Conservation (phyloP, 2,888 invertebrate species). For the Chrysomela aeneicollis region DNA sequence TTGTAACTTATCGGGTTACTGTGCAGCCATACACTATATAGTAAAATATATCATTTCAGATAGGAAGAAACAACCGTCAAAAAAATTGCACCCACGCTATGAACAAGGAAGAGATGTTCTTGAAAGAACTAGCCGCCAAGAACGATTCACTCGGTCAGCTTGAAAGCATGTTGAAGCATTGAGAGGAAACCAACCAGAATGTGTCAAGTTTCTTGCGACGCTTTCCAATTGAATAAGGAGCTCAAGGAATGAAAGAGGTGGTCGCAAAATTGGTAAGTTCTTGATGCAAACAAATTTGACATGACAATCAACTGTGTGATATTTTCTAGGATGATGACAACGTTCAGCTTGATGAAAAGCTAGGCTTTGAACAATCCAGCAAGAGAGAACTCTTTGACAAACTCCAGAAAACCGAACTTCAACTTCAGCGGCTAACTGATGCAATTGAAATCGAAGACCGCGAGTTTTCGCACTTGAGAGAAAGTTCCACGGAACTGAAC, state of each 20-base stretch:
- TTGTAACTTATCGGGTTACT: no score
- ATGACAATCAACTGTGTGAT: no score
- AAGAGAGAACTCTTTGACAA: slow-evolving; percentile 79
- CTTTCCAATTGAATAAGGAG: slow-evolving; percentile 90
- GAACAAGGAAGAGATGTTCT: slow-evolving; percentile 62
- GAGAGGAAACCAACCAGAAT: slow-evolving; percentile 66
- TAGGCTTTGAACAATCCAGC: slow-evolving; percentile 80
- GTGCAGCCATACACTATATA: no score
- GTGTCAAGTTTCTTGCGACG: slow-evolving; percentile 76
- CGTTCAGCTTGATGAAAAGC: slow-evolving; percentile 81
- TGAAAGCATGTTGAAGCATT: slow-evolving; percentile 60
- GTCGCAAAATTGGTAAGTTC: slow-evolving; percentile 80
- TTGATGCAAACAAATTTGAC: no score
- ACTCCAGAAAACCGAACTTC: slow-evolving; percentile 72
- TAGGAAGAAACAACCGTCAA: slow-evolving; percentile 62
- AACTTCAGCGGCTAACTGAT: slow-evolving; percentile 64
- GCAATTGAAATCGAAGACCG: slow-evolving; percentile 78
- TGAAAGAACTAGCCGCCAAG: slow-evolving; percentile 61
- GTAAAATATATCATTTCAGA: slow-evolving; percentile 25
- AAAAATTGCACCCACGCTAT: slow-evolving; percentile 60
- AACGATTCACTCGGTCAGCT: slow-evolving; percentile 64
- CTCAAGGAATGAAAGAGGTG: slow-evolving; percentile 89
- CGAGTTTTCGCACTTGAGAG: slow-evolving; percentile 73
- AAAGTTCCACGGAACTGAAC: slow-evolving; percentile 67
- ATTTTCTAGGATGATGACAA: slow-evolving; percentile 83